Conservation (phyloP, 2,113 vertebrate genomes). For the Cyanocitta stelleri region DNA sequence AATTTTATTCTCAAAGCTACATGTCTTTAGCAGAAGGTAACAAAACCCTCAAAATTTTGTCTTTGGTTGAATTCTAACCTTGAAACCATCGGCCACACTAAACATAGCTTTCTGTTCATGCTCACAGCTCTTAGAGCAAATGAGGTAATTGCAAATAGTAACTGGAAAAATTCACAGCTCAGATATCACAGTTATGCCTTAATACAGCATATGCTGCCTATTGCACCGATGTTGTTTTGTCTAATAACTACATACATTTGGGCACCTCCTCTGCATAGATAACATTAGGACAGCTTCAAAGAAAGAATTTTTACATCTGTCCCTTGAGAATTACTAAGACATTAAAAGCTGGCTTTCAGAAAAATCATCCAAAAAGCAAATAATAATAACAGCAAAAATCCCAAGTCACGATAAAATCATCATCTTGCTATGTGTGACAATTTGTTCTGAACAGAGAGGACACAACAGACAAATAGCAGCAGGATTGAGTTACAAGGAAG, state of each 20-base stretch:
- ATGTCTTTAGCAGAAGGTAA: background rate
- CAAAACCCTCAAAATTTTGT: background rate
- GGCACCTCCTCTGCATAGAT: background rate
- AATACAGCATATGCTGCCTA: background rate
- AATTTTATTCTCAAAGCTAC: background rate
- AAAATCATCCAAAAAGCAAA: constrained; percentile 39
- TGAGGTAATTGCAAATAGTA: background rate
- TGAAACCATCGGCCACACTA: background rate
- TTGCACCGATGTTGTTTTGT: background rate
- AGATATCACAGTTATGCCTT: background rate
- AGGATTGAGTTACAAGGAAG: constrained; percentile 69
- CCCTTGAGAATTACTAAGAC: background rate
- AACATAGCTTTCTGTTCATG: background rate
- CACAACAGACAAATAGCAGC: constrained; percentile 65
- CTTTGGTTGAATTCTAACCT: background rate
- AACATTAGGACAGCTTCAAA: constrained; percentile 17
- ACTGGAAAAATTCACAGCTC: background rate
- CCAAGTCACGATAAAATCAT: constrained; percentile 57
- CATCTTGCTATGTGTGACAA: constrained; percentile 64
- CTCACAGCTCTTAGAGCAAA: background rate
- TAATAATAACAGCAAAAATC: constrained; percentile 48
- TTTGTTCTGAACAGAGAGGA: constrained; percentile 69
- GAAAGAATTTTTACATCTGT: background rate
- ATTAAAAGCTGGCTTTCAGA: constrained; percentile 3
- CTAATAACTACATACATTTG: background rate